These are phyloP conservation scores for Piprites chloris DNA, from an alignment of 2,113 vertebrate genomes.

Conservation along the genomic window DNA sequence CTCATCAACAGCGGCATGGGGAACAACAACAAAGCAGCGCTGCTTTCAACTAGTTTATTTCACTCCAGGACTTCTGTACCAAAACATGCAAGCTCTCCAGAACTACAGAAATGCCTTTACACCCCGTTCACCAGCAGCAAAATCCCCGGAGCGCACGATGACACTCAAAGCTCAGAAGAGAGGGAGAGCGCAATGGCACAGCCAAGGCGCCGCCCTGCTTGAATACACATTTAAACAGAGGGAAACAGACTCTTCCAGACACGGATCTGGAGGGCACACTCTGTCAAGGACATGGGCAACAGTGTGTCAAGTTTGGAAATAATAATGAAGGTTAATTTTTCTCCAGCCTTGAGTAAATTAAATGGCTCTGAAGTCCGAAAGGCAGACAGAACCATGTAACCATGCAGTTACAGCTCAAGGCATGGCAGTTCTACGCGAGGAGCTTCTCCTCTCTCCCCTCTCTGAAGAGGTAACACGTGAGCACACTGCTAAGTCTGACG, in stretches of 20 bases:
- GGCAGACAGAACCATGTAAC: neutral
- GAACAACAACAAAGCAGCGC: neutral
- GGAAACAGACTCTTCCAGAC: neutral
- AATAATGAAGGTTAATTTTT: neutral
- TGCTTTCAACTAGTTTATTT: neutral
- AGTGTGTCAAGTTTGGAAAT: neutral
- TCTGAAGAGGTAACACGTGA: neutral
- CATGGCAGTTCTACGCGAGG: neutral
- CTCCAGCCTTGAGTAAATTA: neutral
- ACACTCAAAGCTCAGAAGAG: neutral
- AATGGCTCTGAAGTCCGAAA: neutral
- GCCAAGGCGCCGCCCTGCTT: neutral
- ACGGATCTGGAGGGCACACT: neutral
- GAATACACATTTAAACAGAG: neutral
- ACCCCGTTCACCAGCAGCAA: neutral
- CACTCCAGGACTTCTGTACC: neutral
- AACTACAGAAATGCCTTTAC: neutral
- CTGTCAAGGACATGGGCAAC: neutral
- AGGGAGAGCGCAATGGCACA: neutral
- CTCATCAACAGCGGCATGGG: neutral
- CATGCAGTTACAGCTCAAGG: neutral
- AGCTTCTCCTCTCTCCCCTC: neutral
- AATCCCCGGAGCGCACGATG: neutral
- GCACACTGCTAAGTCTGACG: neutral
- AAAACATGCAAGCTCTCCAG: neutral